A percentile compares a stretch with the other conserved stretches of the same genome.
phyloP scores from a whole-genome alignment of 2,797 vertebrate genomes.

The Antrozous pallidus region DNA sequence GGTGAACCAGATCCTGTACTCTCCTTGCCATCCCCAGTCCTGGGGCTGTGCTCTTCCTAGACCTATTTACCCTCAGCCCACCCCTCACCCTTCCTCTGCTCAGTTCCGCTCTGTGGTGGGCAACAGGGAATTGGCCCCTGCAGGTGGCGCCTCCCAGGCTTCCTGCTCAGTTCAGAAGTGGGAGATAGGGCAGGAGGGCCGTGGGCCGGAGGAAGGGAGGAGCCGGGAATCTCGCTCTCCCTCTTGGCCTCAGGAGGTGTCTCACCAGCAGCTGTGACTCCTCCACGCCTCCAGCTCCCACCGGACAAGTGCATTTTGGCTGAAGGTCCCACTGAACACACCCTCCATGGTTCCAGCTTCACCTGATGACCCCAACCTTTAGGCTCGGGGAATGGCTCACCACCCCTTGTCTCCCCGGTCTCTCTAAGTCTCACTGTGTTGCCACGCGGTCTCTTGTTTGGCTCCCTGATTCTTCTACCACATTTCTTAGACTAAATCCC shows the following conservation, averaged over 20 bases:
- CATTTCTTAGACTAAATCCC: background rate
- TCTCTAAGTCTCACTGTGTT: background rate
- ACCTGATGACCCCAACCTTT: background rate
- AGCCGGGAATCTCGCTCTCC: background rate
- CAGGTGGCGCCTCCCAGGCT: background rate
- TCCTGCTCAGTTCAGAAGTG: background rate
- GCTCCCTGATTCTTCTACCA: background rate
- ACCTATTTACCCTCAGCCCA: background rate
- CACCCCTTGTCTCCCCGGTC: background rate
- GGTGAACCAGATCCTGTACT: background rate
- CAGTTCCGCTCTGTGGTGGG: background rate
- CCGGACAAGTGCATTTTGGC: background rate
- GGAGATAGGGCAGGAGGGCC: background rate
- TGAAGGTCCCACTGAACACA: background rate
- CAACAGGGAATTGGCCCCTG: background rate
- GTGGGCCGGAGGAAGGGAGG: background rate
- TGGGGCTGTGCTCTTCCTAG: background rate
- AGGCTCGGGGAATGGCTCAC: background rate
- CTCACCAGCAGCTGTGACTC: background rate
- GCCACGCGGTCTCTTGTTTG: background rate
- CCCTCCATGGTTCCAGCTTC: background rate
- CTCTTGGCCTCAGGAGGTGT: background rate
- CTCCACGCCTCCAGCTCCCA: background rate
- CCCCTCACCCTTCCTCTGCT: background rate
- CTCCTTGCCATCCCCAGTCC: background rate